These are phyloP conservation scores for Syngnathus rostellatus DNA, from an alignment of 2,797 vertebrate genomes.

Conservation along the genomic window DNA sequence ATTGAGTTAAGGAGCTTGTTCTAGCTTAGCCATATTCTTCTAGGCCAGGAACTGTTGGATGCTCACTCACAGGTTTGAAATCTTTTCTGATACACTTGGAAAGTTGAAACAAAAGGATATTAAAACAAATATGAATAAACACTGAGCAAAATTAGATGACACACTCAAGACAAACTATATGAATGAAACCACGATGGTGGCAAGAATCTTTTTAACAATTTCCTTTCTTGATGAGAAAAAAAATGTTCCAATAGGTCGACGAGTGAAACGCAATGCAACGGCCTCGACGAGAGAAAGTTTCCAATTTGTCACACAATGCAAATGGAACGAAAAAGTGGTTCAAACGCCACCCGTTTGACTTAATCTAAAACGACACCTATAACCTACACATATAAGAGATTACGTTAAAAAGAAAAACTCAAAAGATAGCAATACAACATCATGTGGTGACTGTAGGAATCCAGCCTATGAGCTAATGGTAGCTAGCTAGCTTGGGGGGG, in stretches of 20 bases:
- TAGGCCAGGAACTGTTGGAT: background rate
- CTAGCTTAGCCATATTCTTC: background rate
- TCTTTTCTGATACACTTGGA: background rate
- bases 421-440: constrained; percentile 25
- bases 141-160: background rate
- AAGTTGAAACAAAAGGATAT: background rate
- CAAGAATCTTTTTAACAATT: background rate
- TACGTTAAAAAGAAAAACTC: background rate
- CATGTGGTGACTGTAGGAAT: constrained; percentile 65
- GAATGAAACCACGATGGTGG: background rate
- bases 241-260: background rate
- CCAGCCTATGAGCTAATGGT: constrained; percentile 51
- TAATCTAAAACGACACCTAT: background rate
- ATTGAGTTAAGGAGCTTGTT: too few species aligned
- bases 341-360: background rate
- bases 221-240: background rate
- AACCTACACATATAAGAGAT: background rate
- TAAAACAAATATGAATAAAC: background rate
- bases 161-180: background rate
- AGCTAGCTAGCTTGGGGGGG: constrained; percentile 21
- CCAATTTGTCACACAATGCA: constrained; percentile 6
- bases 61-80: background rate
- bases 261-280: constrained; percentile 22
- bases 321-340: background rate
- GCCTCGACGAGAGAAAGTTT: constrained; percentile 45